A percentile compares a stretch with the other conserved stretches of the same genome.
Conservation (phyloP, 2,888 invertebrate genomes). For the Onthophagus sagittarius region DNA sequence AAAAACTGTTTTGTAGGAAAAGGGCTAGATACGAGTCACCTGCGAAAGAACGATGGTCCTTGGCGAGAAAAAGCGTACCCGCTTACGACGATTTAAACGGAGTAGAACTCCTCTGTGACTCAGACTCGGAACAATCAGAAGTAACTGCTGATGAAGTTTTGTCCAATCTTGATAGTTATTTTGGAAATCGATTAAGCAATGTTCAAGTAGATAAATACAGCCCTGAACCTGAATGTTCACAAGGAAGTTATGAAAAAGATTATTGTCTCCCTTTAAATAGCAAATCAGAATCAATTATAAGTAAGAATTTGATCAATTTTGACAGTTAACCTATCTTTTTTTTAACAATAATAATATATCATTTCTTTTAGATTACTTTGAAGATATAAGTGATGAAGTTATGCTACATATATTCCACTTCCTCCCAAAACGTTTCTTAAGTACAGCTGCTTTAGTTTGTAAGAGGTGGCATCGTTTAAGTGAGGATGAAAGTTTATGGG, state of each 20-base stretch:
- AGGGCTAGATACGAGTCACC: slow-evolving; percentile 40
- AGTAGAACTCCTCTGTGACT: slow-evolving; percentile 54
- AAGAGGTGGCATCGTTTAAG: slow-evolving; percentile 75
- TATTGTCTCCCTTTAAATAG: slow-evolving; percentile 36
- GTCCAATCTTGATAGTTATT: neutral
- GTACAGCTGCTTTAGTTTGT: slow-evolving; percentile 69
- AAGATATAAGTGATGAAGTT: slow-evolving; percentile 79
- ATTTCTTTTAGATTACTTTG: slow-evolving; percentile 60
- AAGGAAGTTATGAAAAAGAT: slow-evolving; percentile 34
- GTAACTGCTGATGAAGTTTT: slow-evolving; percentile 18
- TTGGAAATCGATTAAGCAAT: slow-evolving; percentile 12
- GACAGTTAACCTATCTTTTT: neutral
- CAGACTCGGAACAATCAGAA: slow-evolving; percentile 34
- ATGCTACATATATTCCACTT: slow-evolving; percentile 76
- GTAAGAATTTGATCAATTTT: slow-evolving; percentile 28
- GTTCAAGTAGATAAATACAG: slow-evolving; percentile 14
- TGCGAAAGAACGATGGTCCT: slow-evolving; percentile 37
- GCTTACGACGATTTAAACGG: slow-evolving; percentile 56
- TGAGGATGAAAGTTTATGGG: slow-evolving; percentile 84
- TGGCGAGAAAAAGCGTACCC: slow-evolving; percentile 40
- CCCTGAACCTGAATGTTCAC: neutral
- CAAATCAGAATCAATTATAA: slow-evolving; percentile 33
- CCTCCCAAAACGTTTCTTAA: slow-evolving; percentile 74
- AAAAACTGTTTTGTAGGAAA: slow-evolving; percentile 35
- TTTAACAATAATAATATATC: slow-evolving; percentile 6